These are phyloP conservation scores for Actias luna DNA, from an alignment of 2,888 invertebrate genomes.

Conservation along the genomic window DNA sequence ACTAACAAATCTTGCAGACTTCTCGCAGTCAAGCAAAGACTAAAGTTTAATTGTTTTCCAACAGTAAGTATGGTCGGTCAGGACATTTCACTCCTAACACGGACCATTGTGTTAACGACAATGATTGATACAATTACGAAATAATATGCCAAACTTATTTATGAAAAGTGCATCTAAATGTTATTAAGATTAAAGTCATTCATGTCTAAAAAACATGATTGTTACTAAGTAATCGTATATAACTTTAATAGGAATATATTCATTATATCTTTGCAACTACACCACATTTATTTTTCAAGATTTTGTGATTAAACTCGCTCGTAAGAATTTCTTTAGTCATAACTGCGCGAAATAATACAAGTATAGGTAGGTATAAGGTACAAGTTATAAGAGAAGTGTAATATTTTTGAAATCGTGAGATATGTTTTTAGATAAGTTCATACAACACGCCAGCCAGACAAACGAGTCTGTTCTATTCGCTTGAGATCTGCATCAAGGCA, in stretches of 20 bases:
- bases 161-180: background rate
- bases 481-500: slow-evolving; percentile 39
- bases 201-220: background rate
- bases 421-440: slow-evolving; percentile 35
- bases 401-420: slow-evolving; percentile 37
- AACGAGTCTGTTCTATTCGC: slow-evolving; percentile 31
- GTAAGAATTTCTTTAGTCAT: background rate
- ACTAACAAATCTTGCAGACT: slow-evolving; percentile 61
- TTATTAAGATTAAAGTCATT: no score
- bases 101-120: background rate
- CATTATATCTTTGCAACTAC: background rate
- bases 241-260: background rate
- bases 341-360: no score
- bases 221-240: background rate
- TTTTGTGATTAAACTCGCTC: background rate
- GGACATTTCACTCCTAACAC: slow-evolving; percentile 1
- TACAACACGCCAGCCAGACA: slow-evolving; percentile 20
- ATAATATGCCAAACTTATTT: background rate
- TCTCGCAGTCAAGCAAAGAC: slow-evolving; percentile 60
- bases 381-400: slow-evolving; percentile 14
- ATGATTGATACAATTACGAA: background rate
- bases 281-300: background rate
- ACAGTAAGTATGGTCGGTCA: background rate
- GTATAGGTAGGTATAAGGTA: no score
- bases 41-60: slow-evolving; percentile 31